Evolutionary conservation across 2,797 vertebrate species (phyloP), one percentile per base, ranked within the genome.

Genomic region (Acrossocheilus fasciatus): DNA sequence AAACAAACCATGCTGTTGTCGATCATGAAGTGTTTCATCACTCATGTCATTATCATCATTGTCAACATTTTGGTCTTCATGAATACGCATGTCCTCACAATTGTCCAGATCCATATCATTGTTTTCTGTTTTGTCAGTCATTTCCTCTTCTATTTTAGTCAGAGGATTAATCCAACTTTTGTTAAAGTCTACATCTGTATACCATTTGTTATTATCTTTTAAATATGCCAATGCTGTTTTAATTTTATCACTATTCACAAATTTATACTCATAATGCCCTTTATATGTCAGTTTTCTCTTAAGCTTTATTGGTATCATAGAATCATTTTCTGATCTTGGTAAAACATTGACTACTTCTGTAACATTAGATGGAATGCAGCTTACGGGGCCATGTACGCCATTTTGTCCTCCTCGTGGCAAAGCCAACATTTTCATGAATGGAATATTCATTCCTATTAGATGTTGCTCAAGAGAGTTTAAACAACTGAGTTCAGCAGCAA

Each of bases 371-470:
- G 88, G 85, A 2, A 85, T 73, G 68, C 77, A 89, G 1, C 26
- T 41, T 0, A 87, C 34, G 3, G 88, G 88, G 2, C 88, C 79
- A 80, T 87, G 83, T 0, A 69, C 45, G 0, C 64, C 83, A 26
- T 85, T 79, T 5, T 89, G 88, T 15, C 69, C 72, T 2, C 78
- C 82, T 30, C 41, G n/a, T 11, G 83, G 86, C 14, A 87, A 62
- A 23, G 78, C 62, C 15, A 89, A 7, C 34, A 89, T 66, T 59
- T 84, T 89, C 81, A 89, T 79, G 1, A 89, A 89, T 36, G 78
- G 81, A 17, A 87, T 87, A 34, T 85, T 12, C 3, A 14, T 64
- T 3, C 34, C 79, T n/a, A 89, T 83, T 0, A 87, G 9, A 86
- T 88, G 81, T 8, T 75, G 54, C n/a, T 89, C 83, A 20, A 89